Evolutionary conservation across 2,113 vertebrate genomes (phyloP).

Genomic region (Pogona vitticeps): DNA sequence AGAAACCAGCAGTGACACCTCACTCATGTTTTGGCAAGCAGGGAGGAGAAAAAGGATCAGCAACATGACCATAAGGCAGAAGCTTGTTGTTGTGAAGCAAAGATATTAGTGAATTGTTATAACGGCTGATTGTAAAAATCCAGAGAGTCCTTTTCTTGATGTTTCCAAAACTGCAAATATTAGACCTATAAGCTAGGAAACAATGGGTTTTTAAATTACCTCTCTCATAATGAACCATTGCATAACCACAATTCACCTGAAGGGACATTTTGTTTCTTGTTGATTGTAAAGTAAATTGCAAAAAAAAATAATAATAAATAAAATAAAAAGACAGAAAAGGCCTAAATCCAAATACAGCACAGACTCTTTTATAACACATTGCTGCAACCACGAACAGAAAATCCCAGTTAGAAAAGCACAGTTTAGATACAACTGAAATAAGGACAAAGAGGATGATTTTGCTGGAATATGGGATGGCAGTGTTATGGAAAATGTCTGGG

Average conservation of each 20-base stretch:
- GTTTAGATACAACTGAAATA: not conserved
- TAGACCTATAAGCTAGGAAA: slow-evolving; percentile 21
- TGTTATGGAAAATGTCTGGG: not conserved
- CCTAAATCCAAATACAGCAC: not conserved
- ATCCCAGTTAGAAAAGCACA: not conserved
- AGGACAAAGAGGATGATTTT: not conserved
- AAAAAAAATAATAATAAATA: no score
- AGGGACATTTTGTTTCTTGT: slow-evolving; percentile 16
- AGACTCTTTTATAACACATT: not conserved
- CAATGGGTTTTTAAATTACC: slow-evolving; percentile 1
- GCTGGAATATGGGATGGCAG: not conserved
- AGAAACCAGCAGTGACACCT: slow-evolving; percentile 39
- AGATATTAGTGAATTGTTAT: slow-evolving; percentile 42
- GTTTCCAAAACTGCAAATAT: slow-evolving; percentile 12
- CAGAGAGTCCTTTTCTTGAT: slow-evolving; percentile 41
- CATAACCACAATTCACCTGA: not conserved
- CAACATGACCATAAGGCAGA: slow-evolving; percentile 38
- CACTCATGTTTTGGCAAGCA: slow-evolving; percentile 53
- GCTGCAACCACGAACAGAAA: not conserved
- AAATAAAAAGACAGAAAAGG: not conserved
- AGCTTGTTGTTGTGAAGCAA: slow-evolving; percentile 50
- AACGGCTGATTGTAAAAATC: not conserved
- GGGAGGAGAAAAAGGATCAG: slow-evolving; percentile 28
- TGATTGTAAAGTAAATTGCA: slow-evolving; percentile 11
- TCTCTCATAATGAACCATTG: not conserved